phyloP scores from a whole-genome alignment of 2,113 vertebrate genomes.

The Lagopus leucura region DNA sequence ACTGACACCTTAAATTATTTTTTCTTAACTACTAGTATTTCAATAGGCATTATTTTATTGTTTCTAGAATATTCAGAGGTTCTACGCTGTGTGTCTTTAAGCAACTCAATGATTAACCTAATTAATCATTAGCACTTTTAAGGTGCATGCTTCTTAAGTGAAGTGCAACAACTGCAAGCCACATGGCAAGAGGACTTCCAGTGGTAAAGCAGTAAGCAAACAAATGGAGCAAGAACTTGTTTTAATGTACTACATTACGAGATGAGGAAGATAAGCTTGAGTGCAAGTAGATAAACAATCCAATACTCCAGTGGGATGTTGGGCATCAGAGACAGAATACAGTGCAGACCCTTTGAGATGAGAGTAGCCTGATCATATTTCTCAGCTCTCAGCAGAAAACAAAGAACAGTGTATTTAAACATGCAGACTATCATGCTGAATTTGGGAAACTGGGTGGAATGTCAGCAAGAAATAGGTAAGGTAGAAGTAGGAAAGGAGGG shows the following conservation, averaged over 20 bases:
- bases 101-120: background rate
- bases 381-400: constrained; percentile 55
- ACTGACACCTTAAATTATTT: background rate
- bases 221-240: constrained; percentile 58
- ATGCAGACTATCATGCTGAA: constrained; percentile 31
- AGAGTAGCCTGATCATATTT: constrained; percentile 64
- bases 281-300: constrained; percentile 74
- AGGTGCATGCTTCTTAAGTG: constrained; percentile 16
- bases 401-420: constrained; percentile 25
- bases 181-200: background rate
- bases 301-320: constrained; percentile 71
- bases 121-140: background rate
- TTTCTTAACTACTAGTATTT: background rate
- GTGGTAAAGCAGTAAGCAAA: constrained; percentile 48
- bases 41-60: background rate
- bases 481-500: background rate
- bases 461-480: constrained; percentile 22
- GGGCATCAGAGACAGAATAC: constrained; percentile 41
- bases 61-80: background rate
- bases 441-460: constrained; percentile 30
- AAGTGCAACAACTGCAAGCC: background rate
- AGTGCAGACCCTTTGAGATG: constrained; percentile 65
- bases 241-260: constrained; percentile 64
- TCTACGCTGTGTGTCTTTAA: background rate
- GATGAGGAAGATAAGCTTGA: constrained; percentile 70